Evolutionary conservation across 1,140 invertebrate species (phyloP), one percentile per base, ranked within the genome.

Genomic region (Chlorops oryzae): DNA sequence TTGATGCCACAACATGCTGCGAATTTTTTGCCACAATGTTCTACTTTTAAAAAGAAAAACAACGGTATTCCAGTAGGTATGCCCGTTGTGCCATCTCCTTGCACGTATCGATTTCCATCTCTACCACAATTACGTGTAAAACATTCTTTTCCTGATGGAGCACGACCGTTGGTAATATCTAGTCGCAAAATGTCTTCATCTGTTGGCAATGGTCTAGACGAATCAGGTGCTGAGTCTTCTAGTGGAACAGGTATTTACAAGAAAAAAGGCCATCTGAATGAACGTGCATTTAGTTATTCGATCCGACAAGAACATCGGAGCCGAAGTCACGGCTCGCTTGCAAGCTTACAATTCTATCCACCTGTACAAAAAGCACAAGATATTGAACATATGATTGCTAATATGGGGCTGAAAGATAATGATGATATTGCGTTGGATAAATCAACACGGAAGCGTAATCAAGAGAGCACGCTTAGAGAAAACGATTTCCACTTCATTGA

Each of bases 261-360:
- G 41, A 85, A 90, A 62, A 92, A 93, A 62, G 91, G 91, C 1
- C 91, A 95, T 65, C 72, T 96, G 46, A 96, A 96, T 70, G 92
- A 96, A 69, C 75, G 91, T 40, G 92, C 92, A 15, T 96, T 96
- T 66, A 92, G 89, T 12, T 93, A 95, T 73, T 93, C 90, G 43
- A 96, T 96, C 59, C 77, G 91, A 41, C 90, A 94, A 63, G 91
- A 94, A 66, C 90, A 94, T 69, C 80, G 90, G 41, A 92, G 90
- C 62, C 78, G 91, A 37, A 93, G 90, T 55, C 90, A 92, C 70
- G 90, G 90, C 40, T 91, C 88, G 40, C 73, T 95, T 59, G 89
- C 91, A 20, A 93, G 90, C 62, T 74, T 94, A 18, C 86, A 87
- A 69, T 87, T 87, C 70, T 84, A 84, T 47, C 83, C 82, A 58